These are phyloP conservation scores for Catamblyrhynchus diadema DNA, from an alignment of 2,797 vertebrate genomes.

Conservation along the genomic window DNA sequence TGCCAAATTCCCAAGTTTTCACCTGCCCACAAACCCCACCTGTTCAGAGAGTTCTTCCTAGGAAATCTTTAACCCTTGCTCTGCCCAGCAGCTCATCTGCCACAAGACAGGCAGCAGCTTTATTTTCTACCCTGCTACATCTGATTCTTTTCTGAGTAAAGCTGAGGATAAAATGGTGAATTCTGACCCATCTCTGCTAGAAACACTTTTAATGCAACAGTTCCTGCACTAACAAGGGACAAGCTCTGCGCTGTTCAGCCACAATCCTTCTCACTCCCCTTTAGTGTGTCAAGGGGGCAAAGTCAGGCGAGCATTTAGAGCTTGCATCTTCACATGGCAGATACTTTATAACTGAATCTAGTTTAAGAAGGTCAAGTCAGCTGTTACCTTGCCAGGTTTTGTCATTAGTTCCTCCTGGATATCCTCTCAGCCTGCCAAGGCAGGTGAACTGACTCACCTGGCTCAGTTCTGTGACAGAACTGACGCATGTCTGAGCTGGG, in stretches of 20 bases:
- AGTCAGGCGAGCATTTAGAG: background rate
- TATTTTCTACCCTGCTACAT: background rate
- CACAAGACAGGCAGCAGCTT: background rate
- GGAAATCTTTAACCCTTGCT: background rate
- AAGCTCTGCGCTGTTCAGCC: background rate
- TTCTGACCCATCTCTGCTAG: background rate
- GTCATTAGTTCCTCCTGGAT: slow-evolving; percentile 34
- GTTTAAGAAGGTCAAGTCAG: slow-evolving; percentile 13
- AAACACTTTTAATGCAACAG: background rate
- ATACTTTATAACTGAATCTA: background rate
- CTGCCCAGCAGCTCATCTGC: background rate
- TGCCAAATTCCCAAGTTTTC: background rate
- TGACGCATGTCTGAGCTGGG: background rate
- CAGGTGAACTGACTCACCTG: background rate
- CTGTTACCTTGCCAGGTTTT: slow-evolving; percentile 1
- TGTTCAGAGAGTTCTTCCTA: background rate
- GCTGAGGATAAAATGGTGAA: background rate
- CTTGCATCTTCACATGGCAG: background rate
- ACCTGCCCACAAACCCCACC: background rate
- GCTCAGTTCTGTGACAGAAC: background rate
- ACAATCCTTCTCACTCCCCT: background rate
- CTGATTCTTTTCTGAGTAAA: background rate
- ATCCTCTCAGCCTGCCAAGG: slow-evolving; percentile 38
- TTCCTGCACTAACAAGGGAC: background rate
- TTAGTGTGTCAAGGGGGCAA: background rate